Evolutionary conservation across 2,113 vertebrate genomes (phyloP), one percentile per base, ranked within the genome.

Genomic region (Poecile atricapillus): DNA sequence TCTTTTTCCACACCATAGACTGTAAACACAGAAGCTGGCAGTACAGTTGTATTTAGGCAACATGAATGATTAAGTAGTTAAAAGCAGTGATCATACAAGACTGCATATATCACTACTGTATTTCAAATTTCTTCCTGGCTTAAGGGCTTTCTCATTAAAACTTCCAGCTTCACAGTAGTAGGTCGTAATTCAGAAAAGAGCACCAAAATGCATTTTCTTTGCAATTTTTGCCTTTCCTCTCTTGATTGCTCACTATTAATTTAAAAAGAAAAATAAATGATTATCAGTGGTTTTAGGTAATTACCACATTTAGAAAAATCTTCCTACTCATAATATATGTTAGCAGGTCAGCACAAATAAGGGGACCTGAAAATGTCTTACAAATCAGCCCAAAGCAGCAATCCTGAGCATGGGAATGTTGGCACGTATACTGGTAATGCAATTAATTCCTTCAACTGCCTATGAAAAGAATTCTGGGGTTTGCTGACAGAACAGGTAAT

Each of bases 11-110:
- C 92, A 96, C 81, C 73, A 83, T 6, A 95, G 95, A 87, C 83
- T 92, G 94, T 89, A 92, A 95, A 95, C 78, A 95, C 86, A 89
- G 78, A 76, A 97, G 83, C 88, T 95, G 94, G 88, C 82, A 96
- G 84, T 73, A 88, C 33, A 62, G 87, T 94, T 93, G 76, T 68
- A 87, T 89, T 95, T 92, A 91, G 69, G 91, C 85, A 90, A 71
- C 39, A 87, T 90, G 83, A 96, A 94, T 73, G 77, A 96, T 96
- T 83, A 95, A 94, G 73, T 53, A 89, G 62, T 82, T 94, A 95
- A 89, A 95, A 89, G 87, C 49, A 84, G 43, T 22, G 41, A 94
- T 90, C 79, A 58, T 44, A 80, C 27, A 75, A 77, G 58, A 69
- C 1, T 82, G 35, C 1, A 0, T 47, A 17, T 79, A 89, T 80